Evolutionary conservation across 2,888 invertebrate genomes (phyloP).

Genomic region (Micoletzkya japonica): DNA sequence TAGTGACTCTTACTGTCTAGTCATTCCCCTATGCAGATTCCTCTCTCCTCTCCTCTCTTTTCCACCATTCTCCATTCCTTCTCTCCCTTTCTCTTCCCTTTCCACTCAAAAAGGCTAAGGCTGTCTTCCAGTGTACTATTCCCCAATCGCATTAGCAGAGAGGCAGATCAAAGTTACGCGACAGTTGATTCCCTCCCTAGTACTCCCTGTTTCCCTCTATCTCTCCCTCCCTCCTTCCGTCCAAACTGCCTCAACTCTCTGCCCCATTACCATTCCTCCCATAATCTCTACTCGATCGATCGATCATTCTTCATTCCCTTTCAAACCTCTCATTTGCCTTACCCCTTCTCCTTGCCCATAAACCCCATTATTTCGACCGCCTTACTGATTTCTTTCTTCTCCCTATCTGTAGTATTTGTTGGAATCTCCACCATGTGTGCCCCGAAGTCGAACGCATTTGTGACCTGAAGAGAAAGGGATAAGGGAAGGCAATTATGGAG

Average conservation of each 20-base stretch:
- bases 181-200: too few species aligned
- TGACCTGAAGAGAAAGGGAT: constrained; percentile 28
- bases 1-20: too few species aligned
- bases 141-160: neutral
- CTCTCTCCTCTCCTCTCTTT: too few species aligned
- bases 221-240: neutral
- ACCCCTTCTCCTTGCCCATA: neutral
- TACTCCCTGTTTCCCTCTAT: neutral
- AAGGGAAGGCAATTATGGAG: too few species aligned
- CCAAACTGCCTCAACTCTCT: neutral
- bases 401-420: constrained; percentile 62
- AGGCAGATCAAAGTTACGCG: too few species aligned
- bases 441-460: constrained; percentile 57
- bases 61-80: too few species aligned
- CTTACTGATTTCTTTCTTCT: constrained; percentile 64
- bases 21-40: too few species aligned
- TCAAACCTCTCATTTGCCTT: neutral
- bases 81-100: neutral
- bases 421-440: constrained; percentile 64
- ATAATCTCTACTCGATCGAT: constrained; percentile 13
- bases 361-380: neutral
- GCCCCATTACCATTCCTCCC: neutral
- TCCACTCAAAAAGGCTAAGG: too few species aligned
- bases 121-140: too few species aligned
- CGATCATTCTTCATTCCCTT: neutral